Evolutionary conservation across 2,113 vertebrate genomes (phyloP), one percentile per base, ranked within the genome.

Genomic region (Sceloporus tristichus): DNA sequence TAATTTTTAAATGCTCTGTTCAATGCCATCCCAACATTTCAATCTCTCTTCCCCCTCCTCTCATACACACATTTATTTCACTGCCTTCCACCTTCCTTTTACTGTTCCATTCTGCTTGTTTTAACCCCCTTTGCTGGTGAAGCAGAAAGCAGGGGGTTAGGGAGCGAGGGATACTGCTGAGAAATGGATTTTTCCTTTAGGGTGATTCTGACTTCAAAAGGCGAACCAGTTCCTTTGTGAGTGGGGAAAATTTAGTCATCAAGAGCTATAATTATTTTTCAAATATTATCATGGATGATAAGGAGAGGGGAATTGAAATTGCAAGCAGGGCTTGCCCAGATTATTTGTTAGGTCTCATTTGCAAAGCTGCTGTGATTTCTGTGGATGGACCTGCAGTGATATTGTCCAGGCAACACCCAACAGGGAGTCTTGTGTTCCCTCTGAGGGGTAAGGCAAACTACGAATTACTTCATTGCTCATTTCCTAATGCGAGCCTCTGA

Each of bases 191-290:
- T 96, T 94, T 66, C 82, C 89, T 93, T 88, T 82, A 95, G 92
- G 83, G 79, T 88, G 78, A 95, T 87, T 85, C 89, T 91, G 91
- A 89, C 91, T 95, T 96, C 92, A 95, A 91, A 95, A 95, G 93
- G 79, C 92, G 94, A 95, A 91, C 85, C 88, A 93, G 84, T 88
- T 82, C 78, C 92, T 95, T 83, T 92, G 66, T 92, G 92, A 92
- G 38, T 18, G 34, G 82, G 54, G 79, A 80, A 70, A 68, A 6
- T 89, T 93, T 96, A 96, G 95, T 94, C 90, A 89, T 87, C 42
- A 88, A 89, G 90, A 95, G 68, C 77, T 94, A 90, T 96, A 95
- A 94, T 95, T 96, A 68, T 90, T 95, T 94, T 94, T 87, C 90
- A 94, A 94, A 95, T 94, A 95, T 95, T 95, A 94, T 86, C 78